Evolutionary conservation across 2,113 vertebrate genomes (phyloP), one percentile per base, ranked within the genome.

Genomic region (Microcebus griseorufus): DNA sequence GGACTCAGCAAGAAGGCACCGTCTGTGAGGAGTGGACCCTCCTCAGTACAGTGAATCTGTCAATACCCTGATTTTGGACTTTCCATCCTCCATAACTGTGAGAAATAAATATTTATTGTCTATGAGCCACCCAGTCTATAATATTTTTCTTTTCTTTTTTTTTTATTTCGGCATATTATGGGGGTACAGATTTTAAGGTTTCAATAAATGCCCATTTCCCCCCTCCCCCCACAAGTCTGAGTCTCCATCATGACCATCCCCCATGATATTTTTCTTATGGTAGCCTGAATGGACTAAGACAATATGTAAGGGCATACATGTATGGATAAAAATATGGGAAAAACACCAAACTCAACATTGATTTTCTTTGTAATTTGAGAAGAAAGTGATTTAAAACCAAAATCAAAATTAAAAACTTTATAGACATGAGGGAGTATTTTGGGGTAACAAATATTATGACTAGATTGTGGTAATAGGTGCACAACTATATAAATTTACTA

Each of bases 281-380:
- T 8, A 42, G 14, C 67, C 29, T 58, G 39, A 69, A 60, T 69
- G 62, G 53, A 76, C 25, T 39, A 65, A 58, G 39, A 73, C 3
- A 53, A 22, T 88, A 73, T 91, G 6, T 14, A 87, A 86, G 45
- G 69, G 3, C 25, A 51, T 55, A 53, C 64, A 39, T 80, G 10
- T 5, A 67, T 39, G 67, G 13, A 58, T 84, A 42, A 76, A 72
- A 58, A 4, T 62, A n/a, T 62, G 70, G 60, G 0, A 45, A 95
- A 94, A 64, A n/a, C 9, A 39, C 4, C 5, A 2, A 37, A 10
- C 23, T 88, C 60, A 92, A 25, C 34, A 13, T 55, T 58, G 8
- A 25, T 67, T 96, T 84, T 14, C 18, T 85, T 45, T 92, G 17
- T 95, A 80, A 92, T 69, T 90, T 78, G n/a, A 78, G 17, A 94